Base-by-base conservation (phyloP, 2,888 invertebrate species). In the Hydroisotoma schaefferi region DNA sequence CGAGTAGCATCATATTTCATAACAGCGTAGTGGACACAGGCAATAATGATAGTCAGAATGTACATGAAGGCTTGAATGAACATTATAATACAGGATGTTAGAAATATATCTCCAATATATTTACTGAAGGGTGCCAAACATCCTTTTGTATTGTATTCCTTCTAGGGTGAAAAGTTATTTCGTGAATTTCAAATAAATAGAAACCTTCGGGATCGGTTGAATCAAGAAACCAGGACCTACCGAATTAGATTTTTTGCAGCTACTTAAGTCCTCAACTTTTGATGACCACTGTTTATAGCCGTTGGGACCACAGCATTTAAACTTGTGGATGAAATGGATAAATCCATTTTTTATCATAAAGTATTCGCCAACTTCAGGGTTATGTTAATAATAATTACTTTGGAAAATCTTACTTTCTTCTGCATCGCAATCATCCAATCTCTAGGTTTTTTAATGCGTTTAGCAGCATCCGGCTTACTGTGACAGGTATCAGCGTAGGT, bases 231-330 rank as follows among this genome's bases (percentile, higher is more conserved):
- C n/a, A 23, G 44, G 20, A 57, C 33, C 12, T 52, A 40, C 18
- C 15, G 10, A 27, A 1, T 51, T 48, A 2, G 20, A 38, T n/a
- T 10, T n/a, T 48, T 33, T 44, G 25, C 52, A n/a, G 23, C 38
- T n/a, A 18, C 38, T 49, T 3, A 22, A 4, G 8, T 48, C 10
- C 4, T 29, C 20, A 43, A 59, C 54, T 40, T 48, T 46, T 10
- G n/a, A 15, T 25, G 48, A 10, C 59, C 59, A 55, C 28, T 33
- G n/a, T 4, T 59, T 29, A n/a, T 40, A 55, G 1, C 59, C 59
- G 46, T 48, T 48, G 40, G 59, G 59, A 4, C 59, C 59, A 23
- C 59, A 59, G 29, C 59, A 59, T 43, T 55, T 48, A 40, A 48
- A 59, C 44, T 59, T 40, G n/a, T n/a, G n/a, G n/a, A n/a, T n/a